A percentile compares a stretch with the other conserved stretches of the same genome.
Conservation (phyloP, 2,888 invertebrate genomes). For the Salpingus planirostris region DNA sequence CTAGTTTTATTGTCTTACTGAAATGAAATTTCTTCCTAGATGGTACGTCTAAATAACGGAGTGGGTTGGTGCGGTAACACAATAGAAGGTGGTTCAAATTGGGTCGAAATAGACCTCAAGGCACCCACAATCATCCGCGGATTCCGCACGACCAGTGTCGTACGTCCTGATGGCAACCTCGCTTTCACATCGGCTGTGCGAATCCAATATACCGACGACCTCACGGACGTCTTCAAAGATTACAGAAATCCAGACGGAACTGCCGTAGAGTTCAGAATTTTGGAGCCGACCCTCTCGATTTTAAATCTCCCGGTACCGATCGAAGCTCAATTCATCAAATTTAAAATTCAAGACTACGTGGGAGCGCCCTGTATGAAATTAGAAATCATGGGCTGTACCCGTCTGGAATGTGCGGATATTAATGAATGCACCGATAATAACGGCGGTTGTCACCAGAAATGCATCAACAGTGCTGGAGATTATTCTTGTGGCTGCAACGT, state of each 20-base stretch:
- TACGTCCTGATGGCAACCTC: constrained; percentile 69
- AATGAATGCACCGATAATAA: constrained; percentile 82
- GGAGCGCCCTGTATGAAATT: constrained; percentile 83
- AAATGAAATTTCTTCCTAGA: constrained; percentile 41
- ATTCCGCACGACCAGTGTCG: constrained; percentile 83
- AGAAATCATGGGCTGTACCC: constrained; percentile 87
- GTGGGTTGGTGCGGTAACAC: constrained; percentile 88
- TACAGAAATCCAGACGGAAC: constrained; percentile 90
- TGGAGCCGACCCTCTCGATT: constrained; percentile 85
- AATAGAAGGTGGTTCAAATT: constrained; percentile 78
- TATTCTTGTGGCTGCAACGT: constrained; percentile 83
- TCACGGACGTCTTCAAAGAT: constrained; percentile 83
- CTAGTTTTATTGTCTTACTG: constrained; percentile 1
- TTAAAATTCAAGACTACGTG: constrained; percentile 79
- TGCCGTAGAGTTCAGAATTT: constrained; percentile 83
- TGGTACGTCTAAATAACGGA: constrained; percentile 73
- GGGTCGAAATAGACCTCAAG: constrained; percentile 79
- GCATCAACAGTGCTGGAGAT: constrained; percentile 81
- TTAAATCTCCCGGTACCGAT: constrained; percentile 84
- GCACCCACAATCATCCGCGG: constrained; percentile 84
- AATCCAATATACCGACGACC: constrained; percentile 78
- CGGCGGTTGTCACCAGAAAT: constrained; percentile 90
- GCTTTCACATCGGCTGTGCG: constrained; percentile 88
- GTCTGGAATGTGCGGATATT: constrained; percentile 79
- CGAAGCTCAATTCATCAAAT: constrained; percentile 80